These are phyloP conservation scores for Himalopsyche anomala DNA, from an alignment of 2,888 invertebrate species.

Conservation along the genomic window DNA sequence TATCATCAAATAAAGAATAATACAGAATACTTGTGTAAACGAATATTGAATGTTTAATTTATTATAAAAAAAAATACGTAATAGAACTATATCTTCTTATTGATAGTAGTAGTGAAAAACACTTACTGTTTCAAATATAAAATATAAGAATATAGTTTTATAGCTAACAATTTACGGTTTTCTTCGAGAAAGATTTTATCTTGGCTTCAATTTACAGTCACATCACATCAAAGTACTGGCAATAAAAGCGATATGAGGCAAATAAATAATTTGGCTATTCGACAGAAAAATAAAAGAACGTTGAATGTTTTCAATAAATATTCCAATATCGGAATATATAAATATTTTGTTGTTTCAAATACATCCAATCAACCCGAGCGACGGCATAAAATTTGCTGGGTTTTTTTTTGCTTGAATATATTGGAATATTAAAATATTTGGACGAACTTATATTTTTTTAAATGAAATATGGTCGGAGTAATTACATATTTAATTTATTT, in stretches of 20 bases:
- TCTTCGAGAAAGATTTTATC: constrained; percentile 31
- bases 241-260: constrained; percentile 39
- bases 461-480: no score
- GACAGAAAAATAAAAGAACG: constrained; percentile 15
- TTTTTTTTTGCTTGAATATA: neutral
- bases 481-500: no score
- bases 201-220: constrained; percentile 20
- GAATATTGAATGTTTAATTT: no score
- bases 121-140: neutral
- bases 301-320: constrained; percentile 27
- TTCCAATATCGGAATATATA: constrained; percentile 31
- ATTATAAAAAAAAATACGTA: no score
- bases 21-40: no score
- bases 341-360: constrained; percentile 34
- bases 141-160: constrained; percentile 31
- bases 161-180: constrained; percentile 18
- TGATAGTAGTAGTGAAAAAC: neutral
- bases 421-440: neutral
- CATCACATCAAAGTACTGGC: constrained; percentile 32
- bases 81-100: neutral
- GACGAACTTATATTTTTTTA: neutral
- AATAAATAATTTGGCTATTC: constrained; percentile 42
- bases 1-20: no score
- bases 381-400: neutral
- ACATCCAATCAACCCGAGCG: constrained; percentile 16